These are phyloP conservation scores for Liposcelis brunnea DNA, from an alignment of 2,888 invertebrate species.

Conservation along the genomic window DNA sequence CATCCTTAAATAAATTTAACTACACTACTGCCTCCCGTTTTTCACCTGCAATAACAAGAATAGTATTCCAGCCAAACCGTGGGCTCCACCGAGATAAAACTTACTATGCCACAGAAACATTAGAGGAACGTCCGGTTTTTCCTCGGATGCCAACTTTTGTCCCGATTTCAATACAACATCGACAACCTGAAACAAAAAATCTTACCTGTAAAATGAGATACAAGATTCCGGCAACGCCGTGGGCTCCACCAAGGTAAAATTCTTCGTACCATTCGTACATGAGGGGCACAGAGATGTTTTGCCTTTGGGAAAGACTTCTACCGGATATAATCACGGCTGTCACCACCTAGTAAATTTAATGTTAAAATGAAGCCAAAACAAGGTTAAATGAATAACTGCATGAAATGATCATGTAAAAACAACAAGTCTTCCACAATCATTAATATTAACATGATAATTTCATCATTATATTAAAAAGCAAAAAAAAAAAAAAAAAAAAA, in stretches of 20 bases:
- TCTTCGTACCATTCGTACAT: constrained; percentile 79
- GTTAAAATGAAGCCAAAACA: too few relatives aligned
- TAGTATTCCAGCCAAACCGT: constrained; percentile 73
- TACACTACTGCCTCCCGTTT: neutral
- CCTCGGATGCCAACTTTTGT: constrained; percentile 34
- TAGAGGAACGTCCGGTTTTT: constrained; percentile 37
- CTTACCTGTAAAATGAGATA: constrained; percentile 61
- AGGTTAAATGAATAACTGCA: too few relatives aligned
- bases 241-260: constrained; percentile 76
- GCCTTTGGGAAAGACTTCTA: too few relatives aligned
- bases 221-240: constrained; percentile 73
- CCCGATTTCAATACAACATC: constrained; percentile 44
- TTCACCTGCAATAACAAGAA: constrained; percentile 61
- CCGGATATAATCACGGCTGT: too few relatives aligned
- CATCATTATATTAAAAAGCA: too few relatives aligned
- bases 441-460: too few relatives aligned
- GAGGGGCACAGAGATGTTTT: constrained; percentile 31
- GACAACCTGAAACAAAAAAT: constrained; percentile 36
- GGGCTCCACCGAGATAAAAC: constrained; percentile 76
- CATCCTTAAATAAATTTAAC: constrained; percentile 11
- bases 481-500: too few relatives aligned
- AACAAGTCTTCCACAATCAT: too few relatives aligned
- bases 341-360: too few relatives aligned
- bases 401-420: too few relatives aligned
- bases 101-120: constrained; percentile 79